Evolutionary conservation across 1,140 invertebrate genomes (phyloP), one percentile per base, ranked within the genome.

Genomic region (Oncopodura yosiiana): DNA sequence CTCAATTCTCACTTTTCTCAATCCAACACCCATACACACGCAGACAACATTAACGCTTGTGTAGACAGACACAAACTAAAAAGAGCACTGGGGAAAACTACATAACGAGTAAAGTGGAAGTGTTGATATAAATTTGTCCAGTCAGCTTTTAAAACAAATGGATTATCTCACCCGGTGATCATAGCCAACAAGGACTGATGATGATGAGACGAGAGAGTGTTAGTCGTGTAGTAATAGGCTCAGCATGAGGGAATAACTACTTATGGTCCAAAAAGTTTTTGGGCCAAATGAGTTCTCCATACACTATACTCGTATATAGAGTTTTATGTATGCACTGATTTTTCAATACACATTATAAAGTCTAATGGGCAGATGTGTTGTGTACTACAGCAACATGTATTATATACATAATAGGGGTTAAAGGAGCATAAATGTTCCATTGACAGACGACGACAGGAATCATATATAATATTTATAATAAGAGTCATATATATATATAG

Each of bases 141-240:
- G 52, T n/a, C n/a, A n/a, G 52, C 46, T 53, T 53, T 53, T 46
- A 38, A 53, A 38, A 43, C 52, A n/a, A n/a, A 53, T 53, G 52
- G 52, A 53, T 53, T 53, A 53, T 53, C 43, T 53, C 52, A 53
- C n/a, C n/a, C n/a, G n/a, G n/a, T n/a, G n/a, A n/a, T n/a, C n/a
- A n/a, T n/a, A n/a, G n/a, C n/a, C n/a, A n/a, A n/a, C n/a, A n/a
- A n/a, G n/a, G n/a, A n/a, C n/a, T n/a, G n/a, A n/a, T n/a, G n/a
- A n/a, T n/a, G n/a, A n/a, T n/a, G n/a, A n/a, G n/a, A n/a, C n/a
- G n/a, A n/a, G n/a, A 32, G 23, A 30, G 42, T 21, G 46, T 42
- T 37, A 34, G 52, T 42, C 42, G 43, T 44, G 42, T 34, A 43
- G 32, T 23, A 46, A 46, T 52, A 30, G 32, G 12, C 39, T 21